Percentiles rank a stretch among this genome's conserved stretches.
phyloP scores from a whole-genome alignment of 1,140 invertebrate genomes.

The Plutomurus gul region DNA sequence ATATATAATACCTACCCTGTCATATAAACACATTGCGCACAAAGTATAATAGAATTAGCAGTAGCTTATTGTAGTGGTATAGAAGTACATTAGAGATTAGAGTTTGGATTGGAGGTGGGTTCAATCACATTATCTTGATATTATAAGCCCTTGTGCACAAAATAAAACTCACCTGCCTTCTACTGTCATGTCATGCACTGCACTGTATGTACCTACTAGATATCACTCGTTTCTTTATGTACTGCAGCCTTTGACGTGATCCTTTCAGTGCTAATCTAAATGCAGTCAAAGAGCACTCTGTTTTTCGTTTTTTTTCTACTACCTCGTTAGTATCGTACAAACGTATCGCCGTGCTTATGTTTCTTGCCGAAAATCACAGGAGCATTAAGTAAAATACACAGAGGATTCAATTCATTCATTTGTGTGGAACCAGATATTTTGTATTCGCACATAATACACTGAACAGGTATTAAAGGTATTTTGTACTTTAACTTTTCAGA shows the following conservation, averaged over 20 bases:
- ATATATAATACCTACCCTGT: too few relatives aligned
- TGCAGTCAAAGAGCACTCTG: too few relatives aligned
- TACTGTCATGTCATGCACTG: neutral
- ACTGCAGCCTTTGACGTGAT: neutral
- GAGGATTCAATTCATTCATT: neutral
- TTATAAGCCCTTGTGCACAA: too few relatives aligned
- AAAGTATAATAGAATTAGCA: neutral
- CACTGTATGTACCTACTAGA: neutral
- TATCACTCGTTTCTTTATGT: neutral
- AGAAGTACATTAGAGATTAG: neutral
- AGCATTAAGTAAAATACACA: conserved; percentile 23
- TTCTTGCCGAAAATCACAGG: conserved; percentile 10
- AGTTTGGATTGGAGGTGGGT: neutral
- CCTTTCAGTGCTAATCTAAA: neutral
- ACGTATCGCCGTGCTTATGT: too few relatives aligned
- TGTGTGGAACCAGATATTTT: neutral
- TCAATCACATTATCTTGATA: conserved; percentile 19
- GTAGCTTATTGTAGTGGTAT: neutral
- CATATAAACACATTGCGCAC: neutral
- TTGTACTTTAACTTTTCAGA: too few relatives aligned
- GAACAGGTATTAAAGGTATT: too few relatives aligned
- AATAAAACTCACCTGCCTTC: neutral
- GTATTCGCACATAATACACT: too few relatives aligned
- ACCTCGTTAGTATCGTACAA: too few relatives aligned
- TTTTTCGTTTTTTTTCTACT: neutral